phyloP scores from a whole-genome alignment of 2,797 vertebrate species.

The Platyrinchus mystaceus region DNA sequence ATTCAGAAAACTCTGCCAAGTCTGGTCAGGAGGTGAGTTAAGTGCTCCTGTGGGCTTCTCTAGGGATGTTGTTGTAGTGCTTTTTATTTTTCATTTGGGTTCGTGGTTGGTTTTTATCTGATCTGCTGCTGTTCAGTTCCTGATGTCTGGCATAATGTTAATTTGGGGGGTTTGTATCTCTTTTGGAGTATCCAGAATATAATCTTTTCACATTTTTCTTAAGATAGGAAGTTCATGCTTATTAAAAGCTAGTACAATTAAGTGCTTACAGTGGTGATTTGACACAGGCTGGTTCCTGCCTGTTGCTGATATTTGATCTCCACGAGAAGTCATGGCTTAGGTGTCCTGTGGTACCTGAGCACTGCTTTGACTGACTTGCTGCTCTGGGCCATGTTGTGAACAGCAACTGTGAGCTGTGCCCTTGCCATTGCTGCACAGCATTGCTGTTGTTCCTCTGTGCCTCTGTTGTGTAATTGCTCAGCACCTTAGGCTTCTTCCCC shows the following conservation, averaged over 20 bases:
- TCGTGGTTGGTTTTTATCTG: background rate
- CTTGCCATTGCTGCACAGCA: background rate
- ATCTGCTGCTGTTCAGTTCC: background rate
- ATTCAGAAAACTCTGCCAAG: conserved; percentile 94
- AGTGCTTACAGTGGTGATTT: background rate
- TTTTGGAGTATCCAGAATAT: background rate
- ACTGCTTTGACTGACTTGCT: background rate
- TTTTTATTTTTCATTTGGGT: background rate
- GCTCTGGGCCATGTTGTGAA: background rate
- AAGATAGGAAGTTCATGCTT: background rate
- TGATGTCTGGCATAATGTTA: background rate
- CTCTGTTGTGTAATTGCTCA: background rate
- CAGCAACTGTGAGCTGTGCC: background rate
- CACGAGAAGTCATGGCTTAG: background rate
- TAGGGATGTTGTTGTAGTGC: background rate
- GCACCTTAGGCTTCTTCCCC: background rate
- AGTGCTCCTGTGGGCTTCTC: background rate
- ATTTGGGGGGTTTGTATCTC: background rate
- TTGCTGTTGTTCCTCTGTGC: background rate
- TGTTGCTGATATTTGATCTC: background rate
- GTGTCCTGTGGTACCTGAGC: background rate
- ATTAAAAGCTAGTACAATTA: background rate
- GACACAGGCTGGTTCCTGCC: background rate
- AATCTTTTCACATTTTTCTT: background rate
- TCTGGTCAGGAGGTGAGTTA: conserved; percentile 95